A percentile compares a stretch with the other conserved stretches of the same genome.
phyloP scores from a whole-genome alignment of 2,888 invertebrate genomes.

The Bugulina stolonifera region DNA sequence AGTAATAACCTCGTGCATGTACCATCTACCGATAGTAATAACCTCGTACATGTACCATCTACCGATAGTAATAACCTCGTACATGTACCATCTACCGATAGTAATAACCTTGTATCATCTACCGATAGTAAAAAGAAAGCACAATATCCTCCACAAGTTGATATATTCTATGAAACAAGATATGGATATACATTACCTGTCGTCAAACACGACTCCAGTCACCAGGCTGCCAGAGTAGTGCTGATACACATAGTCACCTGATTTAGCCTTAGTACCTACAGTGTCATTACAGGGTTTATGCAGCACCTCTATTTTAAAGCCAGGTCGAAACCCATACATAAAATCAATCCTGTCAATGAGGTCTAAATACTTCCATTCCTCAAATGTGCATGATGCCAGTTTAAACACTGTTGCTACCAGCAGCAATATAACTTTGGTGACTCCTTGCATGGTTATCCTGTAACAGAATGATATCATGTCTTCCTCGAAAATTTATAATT shows the following conservation, averaged over 20 bases:
- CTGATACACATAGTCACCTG: slow-evolving; percentile 17
- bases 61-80: too few species aligned
- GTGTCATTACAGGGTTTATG: not conserved
- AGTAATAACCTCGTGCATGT: too few species aligned
- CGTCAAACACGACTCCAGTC: slow-evolving; percentile 11
- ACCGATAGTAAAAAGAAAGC: too few species aligned
- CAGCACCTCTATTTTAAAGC: not conserved
- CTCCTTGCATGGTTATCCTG: not conserved
- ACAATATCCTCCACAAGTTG: too few species aligned
- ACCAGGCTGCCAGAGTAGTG: slow-evolving; percentile 4
- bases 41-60: too few species aligned
- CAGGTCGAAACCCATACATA: not conserved
- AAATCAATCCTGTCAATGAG: slow-evolving; percentile 2
- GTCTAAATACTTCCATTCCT: not conserved
- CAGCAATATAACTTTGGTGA: not conserved
- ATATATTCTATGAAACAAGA: too few species aligned
- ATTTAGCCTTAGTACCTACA: not conserved
- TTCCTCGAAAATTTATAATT: too few species aligned
- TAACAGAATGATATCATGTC: too few species aligned
- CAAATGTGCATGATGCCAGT: not conserved
- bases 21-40: too few species aligned
- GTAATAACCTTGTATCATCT: too few species aligned
- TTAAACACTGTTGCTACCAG: not conserved
- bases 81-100: too few species aligned
- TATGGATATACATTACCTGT: slow-evolving; percentile 21